Conservation (phyloP, 1,140 invertebrate genomes). For the Drosophila saltans region DNA sequence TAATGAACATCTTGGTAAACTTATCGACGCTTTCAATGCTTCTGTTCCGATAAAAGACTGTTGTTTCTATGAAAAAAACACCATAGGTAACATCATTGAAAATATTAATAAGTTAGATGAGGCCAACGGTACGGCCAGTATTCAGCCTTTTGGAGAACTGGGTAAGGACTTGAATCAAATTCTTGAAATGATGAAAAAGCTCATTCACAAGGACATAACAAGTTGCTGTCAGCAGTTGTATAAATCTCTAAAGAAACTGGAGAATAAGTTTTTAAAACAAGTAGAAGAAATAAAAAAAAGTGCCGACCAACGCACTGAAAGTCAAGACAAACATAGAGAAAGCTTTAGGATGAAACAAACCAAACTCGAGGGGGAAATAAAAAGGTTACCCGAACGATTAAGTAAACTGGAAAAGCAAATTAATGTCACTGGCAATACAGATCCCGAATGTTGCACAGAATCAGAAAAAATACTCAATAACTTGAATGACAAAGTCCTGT, state of each 20-base stretch:
- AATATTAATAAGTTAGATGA: conserved; percentile 4
- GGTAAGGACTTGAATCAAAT: conserved; percentile 41
- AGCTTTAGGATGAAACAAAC: conserved; percentile 3
- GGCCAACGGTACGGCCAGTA: background rate
- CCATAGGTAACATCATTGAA: conserved; percentile 25
- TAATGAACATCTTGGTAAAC: conserved; percentile 18
- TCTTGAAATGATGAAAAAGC: conserved; percentile 19
- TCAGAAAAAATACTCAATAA: background rate
- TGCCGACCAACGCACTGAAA: background rate
- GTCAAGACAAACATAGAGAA: background rate
- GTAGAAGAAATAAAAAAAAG: conserved; percentile 3
- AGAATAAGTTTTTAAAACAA: conserved; percentile 22
- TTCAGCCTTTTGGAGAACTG: conserved; percentile 21
- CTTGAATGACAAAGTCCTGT: conserved; percentile 8
- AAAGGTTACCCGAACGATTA: background rate
- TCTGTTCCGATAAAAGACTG: background rate
- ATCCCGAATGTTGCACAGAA: conserved; percentile 23
- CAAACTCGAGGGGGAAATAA: conserved; percentile 11
- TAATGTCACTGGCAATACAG: background rate
- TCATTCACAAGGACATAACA: conserved; percentile 1
- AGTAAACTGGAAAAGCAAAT: conserved; percentile 18
- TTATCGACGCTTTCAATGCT: conserved; percentile 14
- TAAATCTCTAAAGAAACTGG: conserved; percentile 1
- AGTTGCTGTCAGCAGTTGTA: conserved; percentile 39
- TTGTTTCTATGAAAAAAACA: conserved; percentile 40